Percentiles rank a stretch among this genome's conserved stretches.
Conservation (phyloP, 2,797 vertebrate genomes). For the Parotocinclus haroldoi region DNA sequence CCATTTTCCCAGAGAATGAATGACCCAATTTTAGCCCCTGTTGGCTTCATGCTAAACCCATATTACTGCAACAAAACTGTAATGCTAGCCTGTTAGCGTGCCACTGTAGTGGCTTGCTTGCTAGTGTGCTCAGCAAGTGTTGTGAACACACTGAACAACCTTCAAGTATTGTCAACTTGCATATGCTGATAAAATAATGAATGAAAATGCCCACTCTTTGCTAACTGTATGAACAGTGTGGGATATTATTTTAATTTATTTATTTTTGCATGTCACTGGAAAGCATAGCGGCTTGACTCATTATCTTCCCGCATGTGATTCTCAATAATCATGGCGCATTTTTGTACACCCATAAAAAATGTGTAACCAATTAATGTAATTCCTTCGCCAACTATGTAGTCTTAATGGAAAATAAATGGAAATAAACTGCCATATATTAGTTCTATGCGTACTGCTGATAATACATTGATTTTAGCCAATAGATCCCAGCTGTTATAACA, state of each 20-base stretch:
- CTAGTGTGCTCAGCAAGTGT: conserved; percentile 81
- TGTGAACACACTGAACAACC: conserved; percentile 86
- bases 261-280: conserved; percentile 70
- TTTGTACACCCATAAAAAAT: conserved; percentile 45
- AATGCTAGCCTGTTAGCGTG: conserved; percentile 87
- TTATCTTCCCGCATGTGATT: conserved; percentile 73
- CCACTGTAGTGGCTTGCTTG: conserved; percentile 86
- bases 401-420: conserved; percentile 7
- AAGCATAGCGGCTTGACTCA: conserved; percentile 75
- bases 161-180: conserved; percentile 99
- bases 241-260: background rate
- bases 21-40: conserved; percentile 75
- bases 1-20: conserved; percentile 86
- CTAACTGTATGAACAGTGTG: conserved; percentile 63
- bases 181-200: conserved; percentile 77
- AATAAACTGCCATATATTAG: no score
- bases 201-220: conserved; percentile 33
- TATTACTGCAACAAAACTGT: conserved; percentile 88
- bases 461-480: no score
- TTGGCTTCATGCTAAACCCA: conserved; percentile 82
- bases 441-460: no score
- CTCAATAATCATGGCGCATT: conserved; percentile 56
- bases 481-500: no score
- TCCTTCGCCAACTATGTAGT: conserved; percentile 5
- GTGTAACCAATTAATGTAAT: background rate